Evolutionary conservation across 2,113 vertebrate genomes (phyloP).

Genomic region (Cettia cetti): DNA sequence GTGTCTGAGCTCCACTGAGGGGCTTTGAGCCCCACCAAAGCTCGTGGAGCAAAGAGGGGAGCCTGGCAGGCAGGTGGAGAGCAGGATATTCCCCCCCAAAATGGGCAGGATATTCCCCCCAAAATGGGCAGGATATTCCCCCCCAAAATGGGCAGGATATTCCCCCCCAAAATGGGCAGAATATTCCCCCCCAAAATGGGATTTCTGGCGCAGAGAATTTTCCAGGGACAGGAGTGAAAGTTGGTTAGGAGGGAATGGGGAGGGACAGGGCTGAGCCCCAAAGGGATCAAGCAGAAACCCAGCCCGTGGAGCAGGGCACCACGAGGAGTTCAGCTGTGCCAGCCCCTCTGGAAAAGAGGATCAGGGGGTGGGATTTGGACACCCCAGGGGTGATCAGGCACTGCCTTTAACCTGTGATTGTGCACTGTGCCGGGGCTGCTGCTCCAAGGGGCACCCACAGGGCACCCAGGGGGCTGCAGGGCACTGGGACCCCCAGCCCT

Average conservation of each 20-base stretch:
- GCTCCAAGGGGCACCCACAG: background rate
- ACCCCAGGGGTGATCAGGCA: background rate
- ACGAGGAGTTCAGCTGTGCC: background rate
- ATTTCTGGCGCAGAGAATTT: background rate
- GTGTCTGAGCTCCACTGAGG: too few relatives aligned
- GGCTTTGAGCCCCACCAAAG: background rate
- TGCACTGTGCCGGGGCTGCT: background rate
- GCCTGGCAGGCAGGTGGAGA: background rate
- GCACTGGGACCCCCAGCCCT: background rate
- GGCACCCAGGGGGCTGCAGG: background rate
- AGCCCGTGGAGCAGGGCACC: background rate
- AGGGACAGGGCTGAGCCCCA: background rate
- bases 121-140: background rate
- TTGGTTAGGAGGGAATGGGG: background rate
- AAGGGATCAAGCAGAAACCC: background rate
- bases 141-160: fast-evolving
- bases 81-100: fast-evolving
- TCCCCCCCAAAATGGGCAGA: fast-evolving
- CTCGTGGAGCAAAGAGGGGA: background rate
- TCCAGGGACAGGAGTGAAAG: too few relatives aligned
- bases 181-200: fast-evolving
- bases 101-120: background rate
- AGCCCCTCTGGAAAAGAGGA: background rate
- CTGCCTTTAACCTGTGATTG: background rate
- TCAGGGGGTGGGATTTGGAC: background rate